Percentiles rank a stretch among this genome's conserved stretches.
phyloP scores from a whole-genome alignment of 1,140 invertebrate genomes.

The Triops longicaudatus region DNA sequence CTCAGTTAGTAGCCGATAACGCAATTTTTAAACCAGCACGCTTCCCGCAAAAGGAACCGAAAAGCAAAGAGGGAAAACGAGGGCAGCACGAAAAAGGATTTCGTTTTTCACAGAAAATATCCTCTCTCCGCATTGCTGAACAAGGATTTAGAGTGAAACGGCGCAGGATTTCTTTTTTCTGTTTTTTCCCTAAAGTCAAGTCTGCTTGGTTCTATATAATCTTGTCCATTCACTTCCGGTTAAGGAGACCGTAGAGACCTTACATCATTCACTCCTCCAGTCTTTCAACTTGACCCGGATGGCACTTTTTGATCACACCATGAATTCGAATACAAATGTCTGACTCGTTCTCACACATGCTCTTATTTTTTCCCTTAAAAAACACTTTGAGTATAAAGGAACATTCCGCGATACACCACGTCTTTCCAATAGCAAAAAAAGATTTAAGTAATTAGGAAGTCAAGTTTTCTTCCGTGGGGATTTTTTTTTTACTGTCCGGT shows the following conservation, averaged over 20 bases:
- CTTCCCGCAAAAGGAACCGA: background rate
- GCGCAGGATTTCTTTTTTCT: background rate
- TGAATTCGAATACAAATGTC: constrained; percentile 7
- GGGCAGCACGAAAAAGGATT: background rate
- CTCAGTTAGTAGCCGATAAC: background rate
- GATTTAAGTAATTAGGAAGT: background rate
- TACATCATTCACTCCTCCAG: background rate
- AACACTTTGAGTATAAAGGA: constrained; percentile 1
- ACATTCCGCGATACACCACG: constrained; percentile 1
- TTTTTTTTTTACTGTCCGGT: background rate
- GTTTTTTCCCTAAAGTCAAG: background rate
- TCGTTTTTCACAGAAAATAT: background rate
- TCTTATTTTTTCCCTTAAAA: background rate
- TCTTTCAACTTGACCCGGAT: constrained; percentile 14
- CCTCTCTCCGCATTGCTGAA: constrained; percentile 5
- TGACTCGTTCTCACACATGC: constrained; percentile 7
- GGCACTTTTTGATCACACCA: constrained; percentile 14
- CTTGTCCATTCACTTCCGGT: background rate
- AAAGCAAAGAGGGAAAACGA: background rate
- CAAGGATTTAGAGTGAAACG: constrained; percentile 13
- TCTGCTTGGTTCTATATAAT: background rate
- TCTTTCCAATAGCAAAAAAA: background rate
- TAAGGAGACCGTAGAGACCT: background rate
- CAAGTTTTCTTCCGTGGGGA: background rate
- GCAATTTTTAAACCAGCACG: background rate